phyloP scores from a whole-genome alignment of 2,113 vertebrate species.

The Microtus ochrogaster region DNA sequence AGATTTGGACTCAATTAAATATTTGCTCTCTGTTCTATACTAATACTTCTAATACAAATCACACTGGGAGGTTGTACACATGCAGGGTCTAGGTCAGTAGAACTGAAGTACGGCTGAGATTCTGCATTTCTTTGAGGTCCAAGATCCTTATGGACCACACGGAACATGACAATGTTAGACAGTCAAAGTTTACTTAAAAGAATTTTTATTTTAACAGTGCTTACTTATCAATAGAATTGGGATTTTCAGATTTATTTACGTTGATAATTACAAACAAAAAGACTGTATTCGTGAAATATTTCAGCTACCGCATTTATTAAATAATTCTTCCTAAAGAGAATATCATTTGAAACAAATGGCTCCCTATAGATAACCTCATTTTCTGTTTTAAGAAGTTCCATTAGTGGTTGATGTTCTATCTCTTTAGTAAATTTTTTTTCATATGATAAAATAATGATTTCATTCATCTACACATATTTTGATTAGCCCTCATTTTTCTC shows the following conservation, averaged over 20 bases:
- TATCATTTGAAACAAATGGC: background rate
- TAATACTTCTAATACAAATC: background rate
- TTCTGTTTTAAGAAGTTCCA: background rate
- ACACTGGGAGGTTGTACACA: background rate
- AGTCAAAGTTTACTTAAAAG: background rate
- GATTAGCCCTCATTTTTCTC: background rate
- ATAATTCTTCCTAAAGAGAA: background rate
- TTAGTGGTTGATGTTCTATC: background rate
- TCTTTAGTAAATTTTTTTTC: constrained; percentile 9
- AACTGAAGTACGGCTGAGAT: background rate
- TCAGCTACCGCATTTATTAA: background rate
- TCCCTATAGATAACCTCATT: background rate
- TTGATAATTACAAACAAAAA: background rate
- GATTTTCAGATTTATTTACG: background rate
- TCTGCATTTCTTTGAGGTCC: background rate
- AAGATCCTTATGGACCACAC: background rate
- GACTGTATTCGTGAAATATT: background rate
- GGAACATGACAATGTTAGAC: background rate
- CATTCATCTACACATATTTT: background rate
- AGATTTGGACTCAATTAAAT: constrained; percentile 56
- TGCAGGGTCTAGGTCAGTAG: background rate
- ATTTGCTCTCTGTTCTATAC: constrained; percentile 35
- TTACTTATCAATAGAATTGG: background rate
- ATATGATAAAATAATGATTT: background rate
- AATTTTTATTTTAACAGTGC: background rate